Percentiles rank a stretch among this genome's conserved stretches.
Evolutionary conservation across 64 coral and sea anemone species (phyloP).

Genomic region (Pocillopora verrucosa): DNA sequence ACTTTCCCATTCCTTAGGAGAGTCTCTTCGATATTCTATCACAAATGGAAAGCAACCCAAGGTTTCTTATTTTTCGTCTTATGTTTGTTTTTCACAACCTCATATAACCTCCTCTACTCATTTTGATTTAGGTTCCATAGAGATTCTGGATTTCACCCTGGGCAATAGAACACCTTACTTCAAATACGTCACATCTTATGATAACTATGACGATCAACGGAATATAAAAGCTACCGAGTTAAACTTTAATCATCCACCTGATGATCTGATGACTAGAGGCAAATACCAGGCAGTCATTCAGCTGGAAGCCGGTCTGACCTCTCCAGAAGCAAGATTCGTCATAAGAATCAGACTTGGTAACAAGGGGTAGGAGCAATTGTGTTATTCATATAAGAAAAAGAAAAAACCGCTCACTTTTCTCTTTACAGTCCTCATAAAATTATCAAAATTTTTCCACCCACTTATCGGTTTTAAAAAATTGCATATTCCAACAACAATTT

Average conservation of each 20-base stretch:
- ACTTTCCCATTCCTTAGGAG: no score
- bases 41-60: no score
- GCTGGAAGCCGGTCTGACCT: conserved; percentile 65
- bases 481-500: no score
- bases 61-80: background rate
- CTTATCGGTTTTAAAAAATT: no score
- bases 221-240: conserved; percentile 56
- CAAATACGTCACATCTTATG: conserved; percentile 56
- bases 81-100: background rate
- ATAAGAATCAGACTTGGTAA: conserved; percentile 74
- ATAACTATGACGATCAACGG: conserved; percentile 52
- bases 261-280: conserved; percentile 47
- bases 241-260: conserved; percentile 62
- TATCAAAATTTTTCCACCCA: no score
- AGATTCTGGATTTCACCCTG: conserved; percentile 63
- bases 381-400: background rate
- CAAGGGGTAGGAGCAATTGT: conserved; percentile 44
- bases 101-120: background rate
- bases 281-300: conserved; percentile 68
- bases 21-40: no score
- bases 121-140: conserved; percentile 44
- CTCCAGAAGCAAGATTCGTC: conserved; percentile 71
- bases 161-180: conserved; percentile 69
- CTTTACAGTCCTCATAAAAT: no score
- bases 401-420: background rate